Percentiles rank a stretch among this genome's conserved stretches.
Conservation (phyloP, 2,113 vertebrate genomes). For the Ursus arctos region DNA sequence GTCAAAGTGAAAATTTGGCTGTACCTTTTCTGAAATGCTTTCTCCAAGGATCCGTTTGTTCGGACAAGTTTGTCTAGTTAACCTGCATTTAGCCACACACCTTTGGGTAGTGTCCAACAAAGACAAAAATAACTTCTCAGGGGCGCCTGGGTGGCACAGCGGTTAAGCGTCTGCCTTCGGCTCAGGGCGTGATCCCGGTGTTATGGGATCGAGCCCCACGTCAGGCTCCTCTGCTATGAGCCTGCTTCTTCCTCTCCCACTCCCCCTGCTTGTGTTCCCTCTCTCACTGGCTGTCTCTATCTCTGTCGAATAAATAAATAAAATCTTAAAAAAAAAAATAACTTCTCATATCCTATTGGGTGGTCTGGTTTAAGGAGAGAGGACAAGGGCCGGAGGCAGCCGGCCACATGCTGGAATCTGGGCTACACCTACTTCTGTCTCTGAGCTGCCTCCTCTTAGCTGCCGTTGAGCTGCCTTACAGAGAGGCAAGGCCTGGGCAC, state of each 20-base stretch:
- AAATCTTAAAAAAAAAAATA: background rate
- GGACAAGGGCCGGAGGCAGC: background rate
- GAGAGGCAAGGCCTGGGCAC: fast-evolving
- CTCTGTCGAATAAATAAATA: no score
- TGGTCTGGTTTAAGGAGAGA: background rate
- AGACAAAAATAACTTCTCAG: background rate
- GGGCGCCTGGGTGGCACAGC: no score
- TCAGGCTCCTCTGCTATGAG: no score
- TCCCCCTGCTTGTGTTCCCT: no score
- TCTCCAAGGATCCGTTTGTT: background rate
- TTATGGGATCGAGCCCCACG: no score
- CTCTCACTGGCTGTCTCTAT: no score
- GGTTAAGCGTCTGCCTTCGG: no score
- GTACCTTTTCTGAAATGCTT: background rate
- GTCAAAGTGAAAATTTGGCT: background rate
- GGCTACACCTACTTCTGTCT: background rate
- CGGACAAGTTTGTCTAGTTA: background rate
- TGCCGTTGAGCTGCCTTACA: background rate
- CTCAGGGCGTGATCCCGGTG: no score
- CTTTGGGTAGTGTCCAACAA: background rate
- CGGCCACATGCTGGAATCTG: fast-evolving
- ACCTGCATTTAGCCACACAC: background rate
- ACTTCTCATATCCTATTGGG: background rate
- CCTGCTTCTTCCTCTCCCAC: no score
- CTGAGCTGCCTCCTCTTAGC: background rate